phyloP scores from a whole-genome alignment of 2,797 vertebrate species.

The Rhinoraja longicauda region DNA sequence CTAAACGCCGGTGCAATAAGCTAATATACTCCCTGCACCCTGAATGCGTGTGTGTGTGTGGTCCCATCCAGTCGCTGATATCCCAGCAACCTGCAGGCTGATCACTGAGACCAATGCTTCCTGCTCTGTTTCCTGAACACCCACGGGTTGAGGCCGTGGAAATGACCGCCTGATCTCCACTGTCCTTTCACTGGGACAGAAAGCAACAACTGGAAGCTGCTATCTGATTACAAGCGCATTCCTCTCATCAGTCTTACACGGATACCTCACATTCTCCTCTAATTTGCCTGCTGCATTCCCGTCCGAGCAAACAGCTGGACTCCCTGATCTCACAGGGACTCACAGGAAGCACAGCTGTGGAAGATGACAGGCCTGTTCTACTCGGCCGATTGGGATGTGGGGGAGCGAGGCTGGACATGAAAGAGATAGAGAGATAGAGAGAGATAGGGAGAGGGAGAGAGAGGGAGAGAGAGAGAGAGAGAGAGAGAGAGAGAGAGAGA shows the following conservation, averaged over 20 bases:
- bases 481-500: background rate
- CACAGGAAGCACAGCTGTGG: background rate
- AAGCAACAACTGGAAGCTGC: slow-evolving; percentile 6
- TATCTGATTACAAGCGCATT: slow-evolving; percentile 29
- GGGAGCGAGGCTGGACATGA: no score
- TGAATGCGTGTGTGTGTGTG: background rate
- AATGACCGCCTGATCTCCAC: background rate
- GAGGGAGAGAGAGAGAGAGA: background rate
- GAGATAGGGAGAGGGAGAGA: background rate
- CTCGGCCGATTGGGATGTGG: background rate
- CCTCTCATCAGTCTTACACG: background rate
- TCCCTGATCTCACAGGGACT: background rate
- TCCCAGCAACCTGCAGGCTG: background rate
- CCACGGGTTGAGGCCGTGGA: background rate
- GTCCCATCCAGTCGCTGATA: background rate
- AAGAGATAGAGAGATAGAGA: background rate
- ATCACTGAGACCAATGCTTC: background rate
- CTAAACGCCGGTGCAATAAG: no score
- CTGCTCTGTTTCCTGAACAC: background rate
- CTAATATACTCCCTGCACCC: no score
- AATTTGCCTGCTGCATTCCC: slow-evolving; percentile 21
- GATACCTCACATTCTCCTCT: slow-evolving; percentile 17
- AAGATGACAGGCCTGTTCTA: background rate
- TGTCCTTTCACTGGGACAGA: background rate
- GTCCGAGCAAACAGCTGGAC: slow-evolving; percentile 26